Conservation (phyloP, 1,140 invertebrate species). For the Oncopodura yosiiana region DNA sequence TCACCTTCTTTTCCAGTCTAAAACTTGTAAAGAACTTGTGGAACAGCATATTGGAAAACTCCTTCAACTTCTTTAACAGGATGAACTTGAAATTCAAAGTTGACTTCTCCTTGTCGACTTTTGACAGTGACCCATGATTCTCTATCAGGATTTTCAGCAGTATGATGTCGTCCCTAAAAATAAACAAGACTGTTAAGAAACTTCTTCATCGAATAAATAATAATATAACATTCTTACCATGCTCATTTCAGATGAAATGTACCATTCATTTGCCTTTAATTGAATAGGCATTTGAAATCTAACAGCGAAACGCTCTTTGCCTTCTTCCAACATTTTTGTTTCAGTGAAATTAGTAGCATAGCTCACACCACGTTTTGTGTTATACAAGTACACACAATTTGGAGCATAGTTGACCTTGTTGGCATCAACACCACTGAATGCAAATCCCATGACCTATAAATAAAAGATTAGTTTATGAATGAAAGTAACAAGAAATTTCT, state of each 20-base stretch:
- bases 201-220: not conserved
- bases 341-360: conserved; percentile 15
- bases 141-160: conserved; percentile 4
- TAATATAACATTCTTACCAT: conserved; percentile 5
- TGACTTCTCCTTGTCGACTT: conserved; percentile 20
- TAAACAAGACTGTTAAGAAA: not conserved
- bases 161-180: conserved; percentile 20
- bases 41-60: conserved; percentile 21
- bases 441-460: conserved; percentile 11
- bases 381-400: conserved; percentile 19
- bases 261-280: conserved; percentile 24
- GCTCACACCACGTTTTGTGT: conserved; percentile 20
- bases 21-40: conserved; percentile 21
- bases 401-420: conserved; percentile 23
- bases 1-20: no score
- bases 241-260: conserved; percentile 23
- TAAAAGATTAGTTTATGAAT: no score
- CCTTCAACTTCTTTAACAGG: conserved; percentile 16
- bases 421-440: conserved; percentile 16
- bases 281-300: conserved; percentile 21
- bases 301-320: conserved; percentile 19
- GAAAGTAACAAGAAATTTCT: no score
- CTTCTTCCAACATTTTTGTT: conserved; percentile 7
- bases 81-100: conserved; percentile 25
- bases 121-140: conserved; percentile 18